Base-by-base conservation (phyloP, 2,797 vertebrate genomes). In the Loris lydekkerianus region DNA sequence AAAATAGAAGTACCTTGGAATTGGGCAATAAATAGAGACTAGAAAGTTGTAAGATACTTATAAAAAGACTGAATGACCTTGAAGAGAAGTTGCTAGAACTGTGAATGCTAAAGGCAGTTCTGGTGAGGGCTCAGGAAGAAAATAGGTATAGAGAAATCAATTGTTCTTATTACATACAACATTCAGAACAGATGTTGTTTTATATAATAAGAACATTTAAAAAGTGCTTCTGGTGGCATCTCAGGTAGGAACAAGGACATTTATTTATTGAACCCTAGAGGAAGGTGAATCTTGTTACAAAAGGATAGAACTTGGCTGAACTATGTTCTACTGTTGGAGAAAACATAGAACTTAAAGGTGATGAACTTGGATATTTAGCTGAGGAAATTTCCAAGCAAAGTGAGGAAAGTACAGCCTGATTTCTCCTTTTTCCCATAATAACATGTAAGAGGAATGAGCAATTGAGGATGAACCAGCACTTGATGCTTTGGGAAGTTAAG, bases 311-410 rank as follows among this genome's bases (percentile, higher is more conserved):
- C 37, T 86, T 81, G 69, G 46, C 40, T 76, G 49, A 94, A 84
- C 87, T 92, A 10, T 65, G 15, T 78, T 94, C 49, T 86, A 2
- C 49, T 89, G 4, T 89, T 69, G 29, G 34, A 49, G 76, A 53
- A 34, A 88, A 85, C 84, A 72, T 85, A 89, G 69, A 86, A 61
- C 60, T 67, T 72, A 18, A 60, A 87, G 70, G 21, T 37, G 27
- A 5, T 77, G 29, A 92, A 63, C n/a, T 86, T 78, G 31, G 15
- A 34, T 89, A 83, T 60, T 82, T 86, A 86, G 31, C 46, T 82
- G 37, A 88, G 75, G 27, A 89, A 83, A 91, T 95, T 93, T 93
- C 69, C n/a, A 46, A 76, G 49, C 85, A 65, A 63, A 76, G 29
- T 85, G 10, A 82, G 61, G 49, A 49, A 83, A 40, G 23, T 82